A percentile compares a stretch with the other conserved stretches of the same genome.
Conservation (phyloP, 1,140 invertebrate species). For the Meloidogyne chitwoodi region DNA sequence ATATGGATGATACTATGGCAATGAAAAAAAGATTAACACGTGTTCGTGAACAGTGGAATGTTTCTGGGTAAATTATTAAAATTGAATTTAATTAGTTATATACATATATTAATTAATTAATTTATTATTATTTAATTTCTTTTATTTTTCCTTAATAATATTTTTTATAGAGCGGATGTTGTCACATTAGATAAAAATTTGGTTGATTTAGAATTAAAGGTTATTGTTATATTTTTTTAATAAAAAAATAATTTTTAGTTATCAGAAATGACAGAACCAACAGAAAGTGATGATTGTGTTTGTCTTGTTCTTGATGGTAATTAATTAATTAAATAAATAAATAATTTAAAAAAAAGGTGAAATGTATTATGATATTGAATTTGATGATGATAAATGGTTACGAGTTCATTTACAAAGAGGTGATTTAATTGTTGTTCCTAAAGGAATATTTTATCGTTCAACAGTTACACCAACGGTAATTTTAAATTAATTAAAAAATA, state of each 20-base stretch:
- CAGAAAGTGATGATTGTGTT: constrained; percentile 40
- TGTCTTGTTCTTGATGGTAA: constrained; percentile 52
- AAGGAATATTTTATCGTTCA: constrained; percentile 47
- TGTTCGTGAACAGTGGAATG: constrained; percentile 47
- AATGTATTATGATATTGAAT: constrained; percentile 39
- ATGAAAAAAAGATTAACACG: constrained; percentile 53
- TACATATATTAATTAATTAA: too few relatives aligned
- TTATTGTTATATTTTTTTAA: not conserved
- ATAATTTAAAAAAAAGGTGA: constrained; percentile 13
- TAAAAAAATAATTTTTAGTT: constrained; percentile 32
- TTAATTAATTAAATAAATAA: not conserved
- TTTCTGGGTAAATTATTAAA: not conserved
- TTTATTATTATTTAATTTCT: too few relatives aligned
- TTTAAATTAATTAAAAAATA: not conserved
- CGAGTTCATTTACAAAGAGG: constrained; percentile 50
- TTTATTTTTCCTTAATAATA: too few relatives aligned
- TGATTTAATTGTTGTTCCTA: constrained; percentile 53
- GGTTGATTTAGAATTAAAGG: constrained; percentile 23
- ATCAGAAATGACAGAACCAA: constrained; percentile 52
- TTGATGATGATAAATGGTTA: constrained; percentile 43
- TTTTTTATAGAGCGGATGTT: constrained; percentile 22
- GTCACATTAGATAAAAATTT: constrained; percentile 29
- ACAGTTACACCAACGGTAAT: constrained; percentile 52
- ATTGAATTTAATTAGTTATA: too few relatives aligned
- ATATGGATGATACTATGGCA: constrained; percentile 53